Percentiles rank a stretch among this genome's conserved stretches.
Conservation (phyloP, 2,113 vertebrate species). For the Aphelocoma coerulescens region DNA sequence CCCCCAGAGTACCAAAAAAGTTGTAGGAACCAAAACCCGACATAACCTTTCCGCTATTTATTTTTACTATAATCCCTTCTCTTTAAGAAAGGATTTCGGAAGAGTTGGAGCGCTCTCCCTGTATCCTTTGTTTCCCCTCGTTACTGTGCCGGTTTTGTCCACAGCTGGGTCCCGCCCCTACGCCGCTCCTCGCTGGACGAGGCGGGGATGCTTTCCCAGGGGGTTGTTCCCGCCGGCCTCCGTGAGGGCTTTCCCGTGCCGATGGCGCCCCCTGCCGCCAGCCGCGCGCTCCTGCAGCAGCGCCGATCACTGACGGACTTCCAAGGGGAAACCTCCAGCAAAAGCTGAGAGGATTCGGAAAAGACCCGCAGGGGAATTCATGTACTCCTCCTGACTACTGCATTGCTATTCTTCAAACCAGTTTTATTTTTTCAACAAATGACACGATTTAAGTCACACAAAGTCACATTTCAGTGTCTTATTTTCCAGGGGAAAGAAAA, state of each 20-base stretch:
- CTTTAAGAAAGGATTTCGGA: accelerated
- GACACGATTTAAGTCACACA: background rate
- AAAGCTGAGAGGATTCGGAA: accelerated
- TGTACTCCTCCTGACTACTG: accelerated
- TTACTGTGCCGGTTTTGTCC: background rate
- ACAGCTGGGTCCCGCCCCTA: accelerated
- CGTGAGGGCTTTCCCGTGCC: background rate
- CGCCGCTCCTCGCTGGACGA: too few species aligned
- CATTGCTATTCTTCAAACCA: accelerated
- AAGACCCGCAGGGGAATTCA: accelerated
- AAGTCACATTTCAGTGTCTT: background rate
- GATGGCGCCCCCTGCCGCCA: background rate
- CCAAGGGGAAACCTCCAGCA: too few species aligned
- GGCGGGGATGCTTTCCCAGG: too few species aligned
- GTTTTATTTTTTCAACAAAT: background rate
- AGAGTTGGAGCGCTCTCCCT: background rate
- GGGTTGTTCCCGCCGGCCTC: accelerated
- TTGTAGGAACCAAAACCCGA: background rate
- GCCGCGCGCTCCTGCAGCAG: background rate
- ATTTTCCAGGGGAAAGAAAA: background rate
- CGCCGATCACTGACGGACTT: accelerated
- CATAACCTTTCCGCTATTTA: background rate
- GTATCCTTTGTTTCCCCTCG: too few species aligned
- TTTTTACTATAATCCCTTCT: background rate
- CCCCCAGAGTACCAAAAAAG: accelerated